Evolutionary conservation across 1,140 invertebrate genomes (phyloP).

Genomic region (Pentalonia nigronervosa): DNA sequence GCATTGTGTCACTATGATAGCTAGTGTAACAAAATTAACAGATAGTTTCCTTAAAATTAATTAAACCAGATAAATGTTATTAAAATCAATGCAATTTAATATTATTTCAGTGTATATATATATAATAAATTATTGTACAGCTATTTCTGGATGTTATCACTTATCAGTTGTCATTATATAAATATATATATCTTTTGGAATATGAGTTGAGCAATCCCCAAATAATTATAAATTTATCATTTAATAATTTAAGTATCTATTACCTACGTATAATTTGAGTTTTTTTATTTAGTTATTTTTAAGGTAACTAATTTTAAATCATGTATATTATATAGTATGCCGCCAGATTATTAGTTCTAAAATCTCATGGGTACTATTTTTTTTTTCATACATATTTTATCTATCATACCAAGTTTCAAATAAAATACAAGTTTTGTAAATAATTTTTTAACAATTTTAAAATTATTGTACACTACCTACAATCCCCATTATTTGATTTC

Average conservation of each 20-base stretch:
- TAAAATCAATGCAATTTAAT: neutral
- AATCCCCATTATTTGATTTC: too few species aligned
- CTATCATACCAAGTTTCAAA: neutral
- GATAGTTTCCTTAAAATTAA: neutral
- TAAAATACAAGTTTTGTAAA: too few species aligned
- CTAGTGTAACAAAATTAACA: neutral
- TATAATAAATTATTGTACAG: neutral
- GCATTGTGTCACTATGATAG: neutral
- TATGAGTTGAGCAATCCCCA: neutral
- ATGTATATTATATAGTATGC: neutral
- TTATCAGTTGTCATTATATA: too few species aligned
- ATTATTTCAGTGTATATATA: neutral
- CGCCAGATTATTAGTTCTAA: neutral
- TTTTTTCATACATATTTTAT: neutral
- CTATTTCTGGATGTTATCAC: neutral
- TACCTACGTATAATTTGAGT: neutral
- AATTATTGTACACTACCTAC: too few species aligned
- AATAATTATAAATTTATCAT: neutral
- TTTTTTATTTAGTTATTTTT: neutral
- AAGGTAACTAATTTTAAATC: neutral
- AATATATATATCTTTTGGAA: too few species aligned
- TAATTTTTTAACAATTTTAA: too few species aligned
- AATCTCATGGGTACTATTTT: neutral
- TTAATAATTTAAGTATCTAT: neutral
- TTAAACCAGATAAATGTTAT: neutral